Conservation (phyloP, 2,888 invertebrate genomes). For the Tiphia femorata region DNA sequence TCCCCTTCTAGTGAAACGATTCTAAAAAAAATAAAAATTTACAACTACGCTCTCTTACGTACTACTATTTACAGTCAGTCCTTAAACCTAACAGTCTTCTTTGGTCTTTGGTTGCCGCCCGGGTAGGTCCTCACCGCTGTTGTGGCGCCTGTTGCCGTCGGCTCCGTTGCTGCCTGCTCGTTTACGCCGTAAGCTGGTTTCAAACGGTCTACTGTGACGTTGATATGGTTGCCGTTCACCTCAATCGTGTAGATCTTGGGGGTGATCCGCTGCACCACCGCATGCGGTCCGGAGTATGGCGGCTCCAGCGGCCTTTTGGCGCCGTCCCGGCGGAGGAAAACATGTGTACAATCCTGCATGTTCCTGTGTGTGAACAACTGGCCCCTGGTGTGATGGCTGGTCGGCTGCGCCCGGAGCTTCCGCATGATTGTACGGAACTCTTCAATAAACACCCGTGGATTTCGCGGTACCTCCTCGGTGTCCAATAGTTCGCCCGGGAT, state of each 20-base stretch:
- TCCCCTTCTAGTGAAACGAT: no score
- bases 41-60: no score
- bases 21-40: no score
- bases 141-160: no score
- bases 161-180: no score
- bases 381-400: constrained; percentile 14
- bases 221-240: no score
- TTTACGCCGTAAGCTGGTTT: no score
- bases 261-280: not conserved
- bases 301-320: constrained; percentile 19
- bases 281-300: constrained; percentile 3
- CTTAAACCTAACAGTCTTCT: no score
- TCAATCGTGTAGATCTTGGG: not conserved
- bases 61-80: no score
- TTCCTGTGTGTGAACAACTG: constrained; percentile 19
- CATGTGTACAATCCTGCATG: constrained; percentile 20
- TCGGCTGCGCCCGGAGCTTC: constrained; percentile 9
- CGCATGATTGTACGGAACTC: constrained; percentile 15
- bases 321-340: constrained; percentile 13
- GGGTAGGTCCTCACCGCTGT: no score
- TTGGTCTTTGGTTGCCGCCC: no score
- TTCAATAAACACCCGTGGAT: constrained; percentile 9
- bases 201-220: no score
- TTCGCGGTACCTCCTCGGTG: not conserved
- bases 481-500: constrained; percentile 32